Base-by-base conservation (phyloP, 2,113 vertebrate species). In the Rutilus rutilus region DNA sequence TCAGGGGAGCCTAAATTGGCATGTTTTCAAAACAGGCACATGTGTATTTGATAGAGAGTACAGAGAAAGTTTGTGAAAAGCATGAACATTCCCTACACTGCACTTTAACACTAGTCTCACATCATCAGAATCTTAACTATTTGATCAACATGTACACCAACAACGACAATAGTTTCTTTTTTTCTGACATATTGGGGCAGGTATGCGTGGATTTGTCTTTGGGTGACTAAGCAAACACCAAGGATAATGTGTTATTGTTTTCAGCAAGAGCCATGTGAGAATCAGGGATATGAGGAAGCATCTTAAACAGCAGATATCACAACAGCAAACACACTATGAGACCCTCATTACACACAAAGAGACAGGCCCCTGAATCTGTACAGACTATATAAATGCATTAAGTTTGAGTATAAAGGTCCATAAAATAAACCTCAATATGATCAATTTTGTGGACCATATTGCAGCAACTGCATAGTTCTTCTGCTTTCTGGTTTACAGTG, bases 1-100 rank as follows among this genome's bases (percentile, higher is more conserved):
- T 81, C 86, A 82, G 42, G 52, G 42, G 45, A 17, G 6, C n/a
- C 15, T 73, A 57, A 78, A 86, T 12, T 50, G 78, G 25, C 5
- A 7, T 33, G 64, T 45, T 50, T 60, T 76, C 62, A 59, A 74
- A 86, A 85, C 89, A 88, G 83, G 23, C 42, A 74, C 42, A 75
- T 47, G 4, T 39, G 4, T 23, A 42, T 45, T 17, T 47, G 42
- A 50, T 42, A 47, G 6, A 74, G 42, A 75, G n/a, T 17, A 15
- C n/a, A 17, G 14, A 64, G 25, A 75, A 75, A 8, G 23, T 25
- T 15, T 74, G 65, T 10, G 65, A 19, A 69, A 39, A 36, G 21
- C 36, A 42, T 71, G 10, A 12, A 71, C 7, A 36, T 67, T 19
- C 15, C 15, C 64, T 9, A 15, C 7, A 1, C 8, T 5, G 4